Percentiles rank a stretch among this genome's conserved stretches.
Evolutionary conservation across 2,113 vertebrate species (phyloP).

Genomic region (Stomatorhinus ivindoensis): DNA sequence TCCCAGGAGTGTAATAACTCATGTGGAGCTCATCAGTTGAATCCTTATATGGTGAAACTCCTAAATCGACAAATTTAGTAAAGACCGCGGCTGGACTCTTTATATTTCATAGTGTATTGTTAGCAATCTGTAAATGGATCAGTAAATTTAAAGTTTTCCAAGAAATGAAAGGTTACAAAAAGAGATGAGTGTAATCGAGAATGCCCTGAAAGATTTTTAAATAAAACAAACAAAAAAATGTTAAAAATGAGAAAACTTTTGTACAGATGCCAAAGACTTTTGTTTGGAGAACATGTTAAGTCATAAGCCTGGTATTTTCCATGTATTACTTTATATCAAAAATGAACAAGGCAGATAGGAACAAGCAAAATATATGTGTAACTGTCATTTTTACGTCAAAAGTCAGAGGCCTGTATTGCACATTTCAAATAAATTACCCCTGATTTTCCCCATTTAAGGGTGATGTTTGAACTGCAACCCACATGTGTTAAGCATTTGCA

Average conservation of each 20-base stretch:
- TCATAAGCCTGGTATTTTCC: not conserved
- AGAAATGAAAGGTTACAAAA: conserved; percentile 7
- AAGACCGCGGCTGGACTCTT: conserved; percentile 38
- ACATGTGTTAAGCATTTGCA: conserved; percentile 21
- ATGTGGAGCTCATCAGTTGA: conserved; percentile 42
- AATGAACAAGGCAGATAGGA: not conserved
- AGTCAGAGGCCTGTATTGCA: not conserved
- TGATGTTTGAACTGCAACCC: conserved; percentile 13
- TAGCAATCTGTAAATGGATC: conserved; percentile 41
- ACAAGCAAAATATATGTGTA: not conserved
- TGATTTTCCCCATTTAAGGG: not conserved
- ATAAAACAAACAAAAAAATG: not conserved
- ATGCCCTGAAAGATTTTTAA: not conserved
- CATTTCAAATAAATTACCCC: conserved; percentile 11
- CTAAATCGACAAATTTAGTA: conserved; percentile 40
- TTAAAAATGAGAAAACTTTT: not conserved
- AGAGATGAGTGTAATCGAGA: not conserved
- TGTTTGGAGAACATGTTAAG: not conserved
- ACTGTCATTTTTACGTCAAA: conserved; percentile 1
- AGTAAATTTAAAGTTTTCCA: conserved; percentile 13
- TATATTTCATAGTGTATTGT: conserved; percentile 30
- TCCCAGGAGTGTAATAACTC: conserved; percentile 44
- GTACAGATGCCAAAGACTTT: not conserved
- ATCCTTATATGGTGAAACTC: conserved; percentile 46
- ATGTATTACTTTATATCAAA: not conserved